Base-by-base conservation (phyloP, 2,888 invertebrate species). In the Lypha dubia region DNA sequence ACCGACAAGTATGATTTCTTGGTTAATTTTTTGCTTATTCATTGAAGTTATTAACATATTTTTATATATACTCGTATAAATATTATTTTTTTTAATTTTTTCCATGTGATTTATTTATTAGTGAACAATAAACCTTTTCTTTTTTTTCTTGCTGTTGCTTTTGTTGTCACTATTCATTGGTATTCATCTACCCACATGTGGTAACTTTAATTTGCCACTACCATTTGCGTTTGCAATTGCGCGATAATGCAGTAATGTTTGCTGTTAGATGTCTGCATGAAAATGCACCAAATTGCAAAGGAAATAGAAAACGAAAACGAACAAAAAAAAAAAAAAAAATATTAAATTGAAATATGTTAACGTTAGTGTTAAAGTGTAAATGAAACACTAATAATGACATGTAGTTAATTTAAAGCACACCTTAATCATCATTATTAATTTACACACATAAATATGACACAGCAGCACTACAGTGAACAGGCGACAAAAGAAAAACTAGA, bases 381-480 rank as follows among this genome's bases (percentile, higher is more conserved):
- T 81, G 81, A 84, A 84, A 84, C 81, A 81, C 77, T 81, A 81
- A 84, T 84, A 84, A 84, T 84, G 84, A 81, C 84, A 81, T 74
- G 81, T 77, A 84, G 67, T 84, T 80, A 81, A 81, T 84, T 84
- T 81, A 81, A 84, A 81, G 74, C 81, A 80, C 80, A 84, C 84
- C 84, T 75, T 65, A 80, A 81, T 81, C 77, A 84, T 84, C 81
- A 81, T 84, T 84, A 84, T 84, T 77, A 84, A 84, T 84, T 74
- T 79, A 58, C 77, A 63, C 81, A 63, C 63, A 76, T 63, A 65
- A 71, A 81, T 62, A 70, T 70, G 74, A 70, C n/a, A n/a, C n/a
- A n/a, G n/a, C n/a, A n/a, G n/a, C n/a, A n/a, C n/a, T 62, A 68
- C 75, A 13, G 44, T 83, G 67, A 56, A 62, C 58, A 73, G 77